These are phyloP conservation scores for Stegophylla sp. DNA, from an alignment of 2,888 invertebrate genomes.

Conservation along the genomic window DNA sequence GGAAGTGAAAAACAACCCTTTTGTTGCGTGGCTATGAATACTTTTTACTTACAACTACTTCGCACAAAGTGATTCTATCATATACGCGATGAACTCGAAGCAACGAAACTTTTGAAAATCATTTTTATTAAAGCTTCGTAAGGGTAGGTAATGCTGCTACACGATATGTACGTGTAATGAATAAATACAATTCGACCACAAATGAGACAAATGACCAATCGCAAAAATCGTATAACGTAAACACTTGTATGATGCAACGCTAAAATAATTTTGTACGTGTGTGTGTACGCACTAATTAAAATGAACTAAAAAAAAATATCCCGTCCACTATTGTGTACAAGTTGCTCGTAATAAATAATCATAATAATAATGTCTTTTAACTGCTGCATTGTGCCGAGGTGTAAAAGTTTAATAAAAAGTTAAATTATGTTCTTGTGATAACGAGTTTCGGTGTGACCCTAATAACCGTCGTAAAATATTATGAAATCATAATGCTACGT, in stretches of 20 bases:
- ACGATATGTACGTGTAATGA: too few relatives aligned
- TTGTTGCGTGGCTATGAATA: background rate
- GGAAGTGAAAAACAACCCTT: background rate
- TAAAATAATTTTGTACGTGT: too few relatives aligned
- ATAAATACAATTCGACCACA: too few relatives aligned
- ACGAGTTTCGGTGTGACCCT: conserved; percentile 12
- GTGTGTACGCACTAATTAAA: background rate
- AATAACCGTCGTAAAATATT: conserved; percentile 27
- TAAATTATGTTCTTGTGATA: conserved; percentile 24
- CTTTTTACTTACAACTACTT: background rate
- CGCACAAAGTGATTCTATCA: background rate
- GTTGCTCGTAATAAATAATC: conserved; percentile 2
- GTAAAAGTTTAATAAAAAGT: conserved; percentile 44
- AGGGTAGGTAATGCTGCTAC: too few relatives aligned
- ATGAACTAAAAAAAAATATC: background rate
- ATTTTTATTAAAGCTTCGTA: background rate
- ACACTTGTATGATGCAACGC: too few relatives aligned
- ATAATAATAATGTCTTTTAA: conserved; percentile 31
- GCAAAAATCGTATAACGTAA: too few relatives aligned
- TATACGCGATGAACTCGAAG: background rate
- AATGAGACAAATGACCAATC: too few relatives aligned
- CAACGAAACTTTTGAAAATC: background rate
- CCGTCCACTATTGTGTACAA: conserved; percentile 3
- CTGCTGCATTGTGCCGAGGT: conserved; percentile 18
- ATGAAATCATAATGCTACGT: background rate